Evolutionary conservation across 2,113 vertebrate species (phyloP), one percentile per base, ranked within the genome.

Genomic region (Syngnathus typhle): DNA sequence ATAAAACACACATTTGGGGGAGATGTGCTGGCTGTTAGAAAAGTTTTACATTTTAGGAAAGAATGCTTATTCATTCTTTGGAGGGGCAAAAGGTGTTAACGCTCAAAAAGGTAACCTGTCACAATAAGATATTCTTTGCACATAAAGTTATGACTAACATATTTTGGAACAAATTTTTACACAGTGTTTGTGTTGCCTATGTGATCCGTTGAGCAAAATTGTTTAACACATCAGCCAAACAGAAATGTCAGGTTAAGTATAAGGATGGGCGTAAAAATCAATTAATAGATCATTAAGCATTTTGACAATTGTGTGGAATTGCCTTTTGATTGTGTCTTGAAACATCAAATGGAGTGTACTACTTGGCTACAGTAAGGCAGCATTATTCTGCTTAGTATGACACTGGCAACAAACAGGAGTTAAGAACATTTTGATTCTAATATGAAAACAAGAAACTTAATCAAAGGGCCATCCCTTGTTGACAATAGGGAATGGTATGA

Each of bases 1-100:
- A 58, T 15, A 8, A 69, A 76, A 64, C 5, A 75, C 49, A 62
- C n/a, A 62, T 61, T 10, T 12, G 37, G 19, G 23, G 9, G n/a
- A 59, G 13, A 15, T 1, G 47, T 39, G 10, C n/a, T 2, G 23
- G 71, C 63, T 51, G 23, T 21, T 4, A 19, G 61, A 46, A 0
- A 52, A 64, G 27, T 56, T 62, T 18, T 5, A 52, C 10, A 36
- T 49, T 64, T 41, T 64, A 11, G 47, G 10, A 77, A 68, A 64
- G 11, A 11, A 12, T 18, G 5, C 3, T 61, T 16, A 39, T 69
- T 61, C 6, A 23, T 27, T 66, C 32, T 6, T 69, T 60, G 49
- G 6, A 32, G 19, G 54, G 43, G 11, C n/a, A 65, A 38, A 58
- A 39, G 38, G n/a, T n/a, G 10, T 12, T 60, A 32, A 60, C 37